Percentiles rank a stretch among this genome's conserved stretches.
These are phyloP conservation scores for Ceryle rudis DNA, from an alignment of 2,797 vertebrate genomes.

Conservation along the genomic window DNA sequence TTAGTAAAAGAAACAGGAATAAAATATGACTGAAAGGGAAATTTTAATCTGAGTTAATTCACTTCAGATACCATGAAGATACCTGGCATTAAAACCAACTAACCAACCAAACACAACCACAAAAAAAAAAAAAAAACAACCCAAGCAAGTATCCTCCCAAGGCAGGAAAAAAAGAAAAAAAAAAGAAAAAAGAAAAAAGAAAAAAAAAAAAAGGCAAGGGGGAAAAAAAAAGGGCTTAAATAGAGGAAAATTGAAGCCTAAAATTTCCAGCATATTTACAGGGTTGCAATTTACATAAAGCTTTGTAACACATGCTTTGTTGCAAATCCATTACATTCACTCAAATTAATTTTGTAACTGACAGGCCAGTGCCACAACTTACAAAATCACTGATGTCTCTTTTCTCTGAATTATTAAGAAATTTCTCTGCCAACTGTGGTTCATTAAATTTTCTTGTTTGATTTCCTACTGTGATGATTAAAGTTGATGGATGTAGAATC, in stretches of 20 bases:
- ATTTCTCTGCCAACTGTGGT: neutral
- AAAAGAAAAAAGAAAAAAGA: too few species aligned
- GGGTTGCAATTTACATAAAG: neutral
- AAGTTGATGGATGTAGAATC: neutral
- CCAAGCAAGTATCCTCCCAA: rapidly evolving
- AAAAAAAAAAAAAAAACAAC: neutral
- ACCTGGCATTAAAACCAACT: neutral
- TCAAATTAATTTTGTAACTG: neutral
- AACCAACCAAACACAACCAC: neutral
- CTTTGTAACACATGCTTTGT: neutral
- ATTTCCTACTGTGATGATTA: conserved; percentile 34
- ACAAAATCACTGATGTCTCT: neutral
- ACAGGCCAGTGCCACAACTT: neutral
- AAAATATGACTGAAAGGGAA: neutral
- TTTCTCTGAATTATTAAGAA: conserved; percentile 15
- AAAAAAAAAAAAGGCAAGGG: too few species aligned
- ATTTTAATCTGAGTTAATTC: neutral
- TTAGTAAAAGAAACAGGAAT: neutral
- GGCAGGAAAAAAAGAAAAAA: rapidly evolving
- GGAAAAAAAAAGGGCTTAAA: neutral
- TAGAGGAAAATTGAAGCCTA: neutral
- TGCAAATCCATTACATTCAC: neutral
- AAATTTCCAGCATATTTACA: neutral
- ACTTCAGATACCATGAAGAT: neutral
- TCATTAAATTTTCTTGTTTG: conserved; percentile 41